These are phyloP conservation scores for Sinella curviseta DNA, from an alignment of 1,140 invertebrate genomes.

Conservation along the genomic window DNA sequence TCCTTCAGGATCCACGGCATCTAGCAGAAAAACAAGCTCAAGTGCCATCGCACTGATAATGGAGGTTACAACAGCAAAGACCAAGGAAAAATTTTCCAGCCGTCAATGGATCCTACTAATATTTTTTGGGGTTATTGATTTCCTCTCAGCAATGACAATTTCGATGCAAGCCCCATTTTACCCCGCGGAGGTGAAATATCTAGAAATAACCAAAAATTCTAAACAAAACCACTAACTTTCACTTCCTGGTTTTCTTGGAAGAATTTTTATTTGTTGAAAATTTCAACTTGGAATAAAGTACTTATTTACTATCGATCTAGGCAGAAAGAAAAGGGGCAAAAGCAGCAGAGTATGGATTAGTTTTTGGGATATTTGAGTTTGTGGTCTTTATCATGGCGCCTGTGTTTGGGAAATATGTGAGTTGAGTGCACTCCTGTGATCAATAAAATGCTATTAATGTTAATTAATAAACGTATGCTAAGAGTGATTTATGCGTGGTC, in stretches of 20 bases:
- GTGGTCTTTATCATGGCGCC: constrained; percentile 67
- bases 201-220: too few relatives aligned
- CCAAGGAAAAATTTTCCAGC: constrained; percentile 62
- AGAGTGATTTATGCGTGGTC: too few relatives aligned
- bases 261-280: background rate
- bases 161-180: constrained; percentile 70
- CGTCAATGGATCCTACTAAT: constrained; percentile 79
- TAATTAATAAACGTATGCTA: too few relatives aligned
- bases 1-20: too few relatives aligned
- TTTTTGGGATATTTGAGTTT: constrained; percentile 91
- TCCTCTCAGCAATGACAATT: constrained; percentile 84
- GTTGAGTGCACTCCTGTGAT: too few relatives aligned
- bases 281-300: too few relatives aligned
- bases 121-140: constrained; percentile 83
- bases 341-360: constrained; percentile 83
- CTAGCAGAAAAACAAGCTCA: too few relatives aligned
- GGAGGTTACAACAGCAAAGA: background rate
- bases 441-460: too few relatives aligned
- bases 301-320: too few relatives aligned
- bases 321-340: constrained; percentile 82
- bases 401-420: constrained; percentile 37
- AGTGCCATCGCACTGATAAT: background rate
- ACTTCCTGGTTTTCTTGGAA: background rate
- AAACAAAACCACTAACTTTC: background rate
- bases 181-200: constrained; percentile 58